Evolutionary conservation across 2,797 vertebrate species (phyloP), one percentile per base, ranked within the genome.

Genomic region (Microctenopoma stevenorrisi): DNA sequence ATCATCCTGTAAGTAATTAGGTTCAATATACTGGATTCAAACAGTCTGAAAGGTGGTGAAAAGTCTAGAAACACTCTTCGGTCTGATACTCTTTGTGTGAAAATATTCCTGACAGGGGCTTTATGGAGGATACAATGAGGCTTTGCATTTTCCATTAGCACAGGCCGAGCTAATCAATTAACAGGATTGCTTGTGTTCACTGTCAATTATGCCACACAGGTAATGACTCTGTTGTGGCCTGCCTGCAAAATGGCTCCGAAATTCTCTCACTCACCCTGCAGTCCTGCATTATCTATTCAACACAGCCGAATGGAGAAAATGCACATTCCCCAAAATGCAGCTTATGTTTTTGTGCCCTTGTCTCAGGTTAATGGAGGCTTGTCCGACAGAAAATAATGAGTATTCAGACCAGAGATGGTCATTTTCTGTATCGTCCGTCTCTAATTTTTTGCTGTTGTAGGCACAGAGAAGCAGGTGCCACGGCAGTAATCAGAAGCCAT

Each of bases 181-280:
- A 81, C 82, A 76, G 77, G 79, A 85, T 74, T 74, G 84, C 79
- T 68, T 82, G 61, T 69, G 57, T 86, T 90, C 83, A 82, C 82
- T 86, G 86, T 89, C 88, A 86, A 84, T 92, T 90, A 89, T 75
- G 78, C 66, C 74, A 64, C 49, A 64, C 76, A 87, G 82, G 79
- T 84, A 89, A 90, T 84, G 86, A 68, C 83, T 84, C 40, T 76
- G 78, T 81, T 81, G 74, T 69, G 84, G 68, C 63, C 78, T 9
- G 48, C 54, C 78, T 67, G 79, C 69, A 78, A 67, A 88, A 79
- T 64, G 57, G 67, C 68, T 63, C 49, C 16, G 63, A 80, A 77
- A 87, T 84, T 58, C 71, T 81, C 82, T 63, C 58, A 76, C 74
- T 65, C 25, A 46, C 7, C 53, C 51, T 53, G 56, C 65, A 48